phyloP scores from a whole-genome alignment of 2,113 vertebrate species.

The Ailurus styani region DNA sequence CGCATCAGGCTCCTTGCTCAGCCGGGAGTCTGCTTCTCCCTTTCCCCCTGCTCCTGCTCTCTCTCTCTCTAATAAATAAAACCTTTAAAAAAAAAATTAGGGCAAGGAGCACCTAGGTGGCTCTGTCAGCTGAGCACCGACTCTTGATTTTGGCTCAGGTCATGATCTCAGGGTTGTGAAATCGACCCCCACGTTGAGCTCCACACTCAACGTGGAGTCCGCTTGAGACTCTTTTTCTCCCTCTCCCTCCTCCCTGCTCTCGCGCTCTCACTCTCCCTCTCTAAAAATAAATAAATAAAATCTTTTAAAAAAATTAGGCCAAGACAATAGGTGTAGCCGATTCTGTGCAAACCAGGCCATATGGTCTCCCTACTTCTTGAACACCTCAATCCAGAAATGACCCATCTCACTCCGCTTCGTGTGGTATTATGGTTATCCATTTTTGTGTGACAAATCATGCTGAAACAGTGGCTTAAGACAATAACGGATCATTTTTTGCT shows the following conservation, averaged over 20 bases:
- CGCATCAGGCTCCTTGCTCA: background rate
- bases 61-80: background rate
- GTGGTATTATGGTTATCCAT: background rate
- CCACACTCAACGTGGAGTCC: background rate
- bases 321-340: background rate
- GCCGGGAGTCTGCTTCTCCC: background rate
- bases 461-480: background rate
- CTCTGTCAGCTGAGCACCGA: no score
- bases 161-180: no score
- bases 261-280: background rate
- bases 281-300: background rate
- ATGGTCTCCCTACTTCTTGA: background rate
- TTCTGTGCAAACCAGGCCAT: background rate
- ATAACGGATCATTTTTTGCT: background rate
- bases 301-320: background rate
- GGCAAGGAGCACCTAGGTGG: background rate
- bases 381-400: background rate
- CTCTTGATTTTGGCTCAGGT: no score
- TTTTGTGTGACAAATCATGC: background rate
- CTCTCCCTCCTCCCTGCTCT: background rate
- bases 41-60: no score
- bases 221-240: background rate
- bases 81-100: background rate
- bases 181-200: no score
- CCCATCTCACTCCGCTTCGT: background rate